Conservation (phyloP, 2,797 vertebrate genomes). For the Knipowitschia caucasica region DNA sequence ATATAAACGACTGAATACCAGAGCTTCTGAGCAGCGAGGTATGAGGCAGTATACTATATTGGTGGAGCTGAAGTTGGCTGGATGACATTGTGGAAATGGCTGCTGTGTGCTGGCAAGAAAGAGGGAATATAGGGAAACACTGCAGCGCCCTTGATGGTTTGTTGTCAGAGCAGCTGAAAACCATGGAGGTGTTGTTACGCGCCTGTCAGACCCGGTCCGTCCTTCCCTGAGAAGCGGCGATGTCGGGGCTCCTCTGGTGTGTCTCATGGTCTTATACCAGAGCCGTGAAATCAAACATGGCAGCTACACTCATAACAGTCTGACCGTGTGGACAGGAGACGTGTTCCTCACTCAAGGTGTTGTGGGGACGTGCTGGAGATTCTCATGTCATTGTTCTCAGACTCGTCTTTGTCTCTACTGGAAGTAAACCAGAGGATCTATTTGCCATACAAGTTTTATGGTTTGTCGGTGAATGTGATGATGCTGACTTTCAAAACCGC, state of each 20-base stretch:
- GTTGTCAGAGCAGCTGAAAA: constrained; percentile 10
- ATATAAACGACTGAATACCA: too few relatives aligned
- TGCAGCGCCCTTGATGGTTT: constrained; percentile 10
- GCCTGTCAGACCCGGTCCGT: constrained; percentile 5
- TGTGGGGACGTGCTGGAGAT: background rate
- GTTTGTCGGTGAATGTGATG: too few relatives aligned
- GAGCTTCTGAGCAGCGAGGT: too few relatives aligned
- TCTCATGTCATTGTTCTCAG: background rate
- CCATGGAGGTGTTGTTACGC: constrained; percentile 2
- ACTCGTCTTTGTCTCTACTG: background rate
- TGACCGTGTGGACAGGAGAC: background rate
- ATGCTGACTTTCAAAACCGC: too few relatives aligned
- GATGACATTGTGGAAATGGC: background rate
- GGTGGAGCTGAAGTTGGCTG: too few relatives aligned
- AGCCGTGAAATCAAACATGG: constrained; percentile 5
- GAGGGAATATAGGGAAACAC: constrained; percentile 17
- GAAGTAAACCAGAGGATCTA: background rate
- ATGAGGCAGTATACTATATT: too few relatives aligned
- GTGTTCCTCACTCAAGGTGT: background rate
- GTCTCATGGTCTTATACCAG: constrained; percentile 8
- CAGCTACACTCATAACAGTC: background rate
- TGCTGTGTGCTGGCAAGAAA: constrained; percentile 1
- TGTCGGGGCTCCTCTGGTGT: constrained; percentile 4
- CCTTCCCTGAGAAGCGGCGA: constrained; percentile 21
- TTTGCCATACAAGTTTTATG: too few relatives aligned